phyloP scores from a whole-genome alignment of 2,888 invertebrate genomes.

The Pteria penguin region DNA sequence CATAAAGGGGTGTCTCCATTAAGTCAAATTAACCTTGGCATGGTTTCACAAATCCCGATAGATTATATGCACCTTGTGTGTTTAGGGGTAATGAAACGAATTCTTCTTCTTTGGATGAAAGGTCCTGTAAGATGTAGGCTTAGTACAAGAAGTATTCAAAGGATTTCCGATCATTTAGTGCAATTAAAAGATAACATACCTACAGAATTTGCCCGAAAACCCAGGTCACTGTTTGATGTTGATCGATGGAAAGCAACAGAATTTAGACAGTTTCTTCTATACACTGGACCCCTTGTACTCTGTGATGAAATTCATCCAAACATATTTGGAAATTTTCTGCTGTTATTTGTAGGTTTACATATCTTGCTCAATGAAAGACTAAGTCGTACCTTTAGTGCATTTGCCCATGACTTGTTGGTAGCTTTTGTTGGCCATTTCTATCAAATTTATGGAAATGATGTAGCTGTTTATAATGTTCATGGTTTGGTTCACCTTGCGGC shows the following conservation, averaged over 20 bases:
- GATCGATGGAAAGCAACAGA: slow-evolving; percentile 70
- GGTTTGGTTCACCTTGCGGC: slow-evolving; percentile 73
- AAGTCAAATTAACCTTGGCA: slow-evolving; percentile 48
- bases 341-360: slow-evolving; percentile 53
- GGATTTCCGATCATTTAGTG: slow-evolving; percentile 46
- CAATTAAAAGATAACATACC: slow-evolving; percentile 42
- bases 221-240: slow-evolving; percentile 52
- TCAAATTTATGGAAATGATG: slow-evolving; percentile 71
- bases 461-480: slow-evolving; percentile 75
- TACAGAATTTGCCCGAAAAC: slow-evolving; percentile 58
- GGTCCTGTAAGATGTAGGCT: slow-evolving; percentile 49
- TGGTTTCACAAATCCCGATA: slow-evolving; percentile 63
- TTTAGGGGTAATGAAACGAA: slow-evolving; percentile 64
- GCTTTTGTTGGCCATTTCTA: slow-evolving; percentile 64
- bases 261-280: slow-evolving; percentile 65
- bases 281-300: slow-evolving; percentile 61
- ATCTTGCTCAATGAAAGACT: slow-evolving; percentile 52
- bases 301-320: slow-evolving; percentile 34
- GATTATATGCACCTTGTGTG: slow-evolving; percentile 75
- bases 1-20: slow-evolving; percentile 51
- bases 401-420: slow-evolving; percentile 53
- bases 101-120: slow-evolving; percentile 53
- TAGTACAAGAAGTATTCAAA: slow-evolving; percentile 16
- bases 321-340: slow-evolving; percentile 56
- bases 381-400: slow-evolving; percentile 48